phyloP scores from a whole-genome alignment of 37 sponge, comb jelly and placozoan genomes.

The Geodia barretti region DNA sequence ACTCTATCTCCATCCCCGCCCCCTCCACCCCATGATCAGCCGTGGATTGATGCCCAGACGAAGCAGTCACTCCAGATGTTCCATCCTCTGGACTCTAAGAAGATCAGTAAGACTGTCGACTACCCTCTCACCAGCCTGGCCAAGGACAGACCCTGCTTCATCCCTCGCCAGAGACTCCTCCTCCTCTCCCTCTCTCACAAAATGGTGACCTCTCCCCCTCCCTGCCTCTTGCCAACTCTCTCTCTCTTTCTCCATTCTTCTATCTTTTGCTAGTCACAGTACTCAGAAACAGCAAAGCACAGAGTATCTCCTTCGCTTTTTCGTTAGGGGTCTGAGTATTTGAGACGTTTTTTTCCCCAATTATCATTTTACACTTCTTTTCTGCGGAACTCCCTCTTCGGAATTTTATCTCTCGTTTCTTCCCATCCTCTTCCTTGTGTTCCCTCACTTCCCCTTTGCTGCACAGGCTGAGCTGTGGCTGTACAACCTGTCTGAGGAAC shows the following conservation, averaged over 20 bases:
- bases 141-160: constrained; percentile 18
- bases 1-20: too few species aligned
- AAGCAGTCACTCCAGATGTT: constrained; percentile 43
- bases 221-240: neutral
- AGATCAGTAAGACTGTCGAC: neutral
- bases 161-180: constrained; percentile 63
- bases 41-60: constrained; percentile 31
- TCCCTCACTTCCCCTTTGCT: neutral
- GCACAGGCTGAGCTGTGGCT: constrained; percentile 67
- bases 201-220: constrained; percentile 27
- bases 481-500: constrained; percentile 71
- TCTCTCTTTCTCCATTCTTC: neutral
- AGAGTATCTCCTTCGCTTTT: neutral
- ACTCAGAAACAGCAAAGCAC: too few species aligned
- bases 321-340: neutral
- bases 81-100: constrained; percentile 52
- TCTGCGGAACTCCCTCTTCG: neutral
- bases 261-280: too few species aligned
- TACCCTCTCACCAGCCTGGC: constrained; percentile 6
- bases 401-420: neutral
- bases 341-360: neutral
- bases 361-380: neutral
- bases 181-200: neutral
- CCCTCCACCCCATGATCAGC: too few species aligned
- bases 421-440: neutral